A percentile compares a stretch with the other conserved stretches of the same genome.
Conservation (phyloP, 2,888 invertebrate genomes). For the Hymenopus coronatus region DNA sequence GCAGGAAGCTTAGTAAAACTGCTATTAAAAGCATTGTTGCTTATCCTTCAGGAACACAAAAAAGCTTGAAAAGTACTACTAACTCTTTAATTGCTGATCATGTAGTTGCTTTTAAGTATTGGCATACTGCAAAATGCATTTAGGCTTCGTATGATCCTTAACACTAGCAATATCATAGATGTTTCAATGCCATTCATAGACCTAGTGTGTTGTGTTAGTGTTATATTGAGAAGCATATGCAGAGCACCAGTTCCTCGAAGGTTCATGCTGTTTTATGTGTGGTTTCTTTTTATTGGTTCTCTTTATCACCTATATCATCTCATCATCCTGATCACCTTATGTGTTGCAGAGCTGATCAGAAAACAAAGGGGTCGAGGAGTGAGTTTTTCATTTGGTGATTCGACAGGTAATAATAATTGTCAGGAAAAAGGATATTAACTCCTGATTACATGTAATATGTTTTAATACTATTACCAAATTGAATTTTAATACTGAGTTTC, state of each 20-base stretch:
- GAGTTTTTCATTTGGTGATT: slow-evolving; percentile 70
- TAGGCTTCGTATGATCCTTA: background rate
- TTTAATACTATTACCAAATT: background rate
- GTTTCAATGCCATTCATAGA: background rate
- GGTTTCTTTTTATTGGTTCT: background rate
- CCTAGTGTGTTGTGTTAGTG: background rate
- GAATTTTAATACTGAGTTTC: background rate
- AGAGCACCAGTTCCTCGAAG: background rate
- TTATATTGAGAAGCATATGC: background rate
- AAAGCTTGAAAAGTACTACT: background rate
- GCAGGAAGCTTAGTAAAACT: too few relatives aligned
- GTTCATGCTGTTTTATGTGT: background rate
- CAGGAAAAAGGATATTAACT: background rate
- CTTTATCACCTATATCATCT: background rate
- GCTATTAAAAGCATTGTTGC: too few relatives aligned
- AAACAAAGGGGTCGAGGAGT: slow-evolving; percentile 46
- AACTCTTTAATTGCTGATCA: background rate
- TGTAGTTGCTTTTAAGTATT: background rate
- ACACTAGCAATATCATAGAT: background rate
- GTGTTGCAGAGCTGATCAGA: slow-evolving; percentile 39
- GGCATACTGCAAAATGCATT: background rate
- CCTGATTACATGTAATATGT: background rate
- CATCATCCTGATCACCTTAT: slow-evolving; percentile 12
- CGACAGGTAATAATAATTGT: slow-evolving; percentile 56
- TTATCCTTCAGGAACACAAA: too few relatives aligned